Evolutionary conservation across 2,888 invertebrate genomes (phyloP), one percentile per base, ranked within the genome.

Genomic region (Aspidiotus destructor): DNA sequence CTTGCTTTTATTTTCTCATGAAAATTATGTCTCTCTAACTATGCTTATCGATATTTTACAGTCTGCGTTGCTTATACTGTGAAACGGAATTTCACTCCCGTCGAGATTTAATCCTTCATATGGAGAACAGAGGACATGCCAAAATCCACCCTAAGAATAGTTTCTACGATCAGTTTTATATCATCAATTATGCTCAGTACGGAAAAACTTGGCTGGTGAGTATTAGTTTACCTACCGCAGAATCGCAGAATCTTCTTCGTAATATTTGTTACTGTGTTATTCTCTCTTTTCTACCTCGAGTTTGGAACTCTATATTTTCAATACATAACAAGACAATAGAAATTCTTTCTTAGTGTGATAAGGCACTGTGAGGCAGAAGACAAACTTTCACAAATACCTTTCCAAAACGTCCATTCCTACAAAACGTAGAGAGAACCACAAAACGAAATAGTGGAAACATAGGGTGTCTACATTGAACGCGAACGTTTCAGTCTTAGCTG

Each of bases 41-140:
- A 10, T 17, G 40, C 2, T 60, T 7, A 60, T 41, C 10, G 70
- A 62, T 70, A 70, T 70, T 54, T 75, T 77, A 16, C 74, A 85
- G 67, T 72, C 80, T 95, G 68, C 83, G 87, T 71, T 98, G 98
- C 76, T 84, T 98, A 69, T 97, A 86, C 77, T 98, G 98, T 78
- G 94, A 96, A 78, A 92, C 92, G 74, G 80, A 83, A 0, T 98
- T 97, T 76, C 89, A 90, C 76, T 92, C 93, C 77, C 84, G 92
- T 15, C 83, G 82, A 44, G 87, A 89, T 54, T 79, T 98, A 0
- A 95, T 94, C 77, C 96, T 96, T 75, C 98, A 98, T 76, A 98
- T 98, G 97, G 82, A 97, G 41, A 98, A 97, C 76, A 95, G 97
- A 77, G 85, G 89, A 10, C 98, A 98, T 76, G 93, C 95, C 76